phyloP scores from a whole-genome alignment of 92 coral and sea anemone species.

The Actinostola sp. region DNA sequence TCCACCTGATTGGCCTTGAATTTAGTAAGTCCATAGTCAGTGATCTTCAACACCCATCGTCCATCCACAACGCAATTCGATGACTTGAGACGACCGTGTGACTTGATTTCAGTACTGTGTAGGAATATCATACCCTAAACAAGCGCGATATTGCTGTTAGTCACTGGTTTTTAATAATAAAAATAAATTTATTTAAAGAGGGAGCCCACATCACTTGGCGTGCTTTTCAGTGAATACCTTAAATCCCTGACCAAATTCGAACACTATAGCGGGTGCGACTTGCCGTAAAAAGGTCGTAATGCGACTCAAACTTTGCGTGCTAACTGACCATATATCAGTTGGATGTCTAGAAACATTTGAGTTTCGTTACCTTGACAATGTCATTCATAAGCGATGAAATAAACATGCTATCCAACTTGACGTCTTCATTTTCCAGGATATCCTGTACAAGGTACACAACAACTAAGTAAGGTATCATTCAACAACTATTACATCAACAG shows the following conservation, averaged over 20 bases:
- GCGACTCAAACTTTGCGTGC: neutral
- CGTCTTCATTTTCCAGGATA: conserved; percentile 92
- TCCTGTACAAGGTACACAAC: too few relatives aligned
- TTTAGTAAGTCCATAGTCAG: conserved; percentile 87
- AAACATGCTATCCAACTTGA: conserved; percentile 92
- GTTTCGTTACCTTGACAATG: conserved; percentile 79
- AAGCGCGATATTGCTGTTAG: neutral
- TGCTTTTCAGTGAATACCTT: too few relatives aligned
- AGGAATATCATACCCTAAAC: conserved; percentile 93
- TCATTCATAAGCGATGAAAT: conserved; percentile 85
- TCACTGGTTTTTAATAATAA: neutral
- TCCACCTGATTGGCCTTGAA: conserved; percentile 80
- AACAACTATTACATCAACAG: too few relatives aligned
- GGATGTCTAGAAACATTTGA: neutral
- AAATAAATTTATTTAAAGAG: too few relatives aligned
- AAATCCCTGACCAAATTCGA: too few relatives aligned
- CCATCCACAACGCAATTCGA: conserved; percentile 97
- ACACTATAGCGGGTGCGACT: too few relatives aligned
- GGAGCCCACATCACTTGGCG: too few relatives aligned
- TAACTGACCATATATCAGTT: neutral
- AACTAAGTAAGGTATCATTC: too few relatives aligned
- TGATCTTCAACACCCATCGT: conserved; percentile 95
- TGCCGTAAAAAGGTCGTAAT: neutral
- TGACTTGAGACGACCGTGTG: conserved; percentile 89
- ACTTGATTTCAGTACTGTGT: conserved; percentile 88